Evolutionary conservation across 2,888 invertebrate species (phyloP).

Genomic region (Aelia acuminata): DNA sequence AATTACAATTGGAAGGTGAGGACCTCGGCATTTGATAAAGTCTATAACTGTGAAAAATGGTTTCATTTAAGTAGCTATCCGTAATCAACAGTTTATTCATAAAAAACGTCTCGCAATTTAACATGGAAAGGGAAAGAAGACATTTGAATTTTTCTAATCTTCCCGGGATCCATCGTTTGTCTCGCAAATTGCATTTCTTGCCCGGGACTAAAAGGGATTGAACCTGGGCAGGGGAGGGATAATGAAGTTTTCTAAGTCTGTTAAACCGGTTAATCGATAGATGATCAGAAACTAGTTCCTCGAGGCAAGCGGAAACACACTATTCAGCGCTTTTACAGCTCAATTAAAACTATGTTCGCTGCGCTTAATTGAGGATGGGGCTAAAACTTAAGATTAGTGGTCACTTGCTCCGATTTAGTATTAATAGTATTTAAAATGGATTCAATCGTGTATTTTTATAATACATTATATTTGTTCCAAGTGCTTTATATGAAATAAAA

Average conservation of each 20-base stretch:
- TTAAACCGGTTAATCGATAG: slow-evolving; percentile 25
- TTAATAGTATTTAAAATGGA: neutral
- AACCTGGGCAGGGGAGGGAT: neutral
- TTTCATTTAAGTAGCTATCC: neutral
- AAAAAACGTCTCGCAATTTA: neutral
- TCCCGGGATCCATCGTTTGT: neutral
- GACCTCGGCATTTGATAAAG: neutral
- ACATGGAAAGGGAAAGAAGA: neutral
- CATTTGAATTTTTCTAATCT: slow-evolving; percentile 18
- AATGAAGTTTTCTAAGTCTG: slow-evolving; percentile 47
- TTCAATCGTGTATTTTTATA: too few relatives aligned
- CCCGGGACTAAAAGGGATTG: neutral
- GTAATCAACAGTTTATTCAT: neutral
- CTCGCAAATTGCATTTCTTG: slow-evolving; percentile 1
- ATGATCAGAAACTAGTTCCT: slow-evolving; percentile 21
- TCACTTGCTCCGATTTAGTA: neutral
- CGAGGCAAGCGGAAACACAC: neutral
- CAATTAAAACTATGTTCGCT: neutral
- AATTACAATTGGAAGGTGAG: too few relatives aligned
- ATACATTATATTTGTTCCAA: too few relatives aligned
- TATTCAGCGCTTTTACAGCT: neutral
- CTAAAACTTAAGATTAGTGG: neutral
- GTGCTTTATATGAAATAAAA: too few relatives aligned
- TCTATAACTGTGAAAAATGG: neutral
- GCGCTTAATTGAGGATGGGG: neutral